These are phyloP conservation scores for Microdon myrmicae DNA, from an alignment of 2,888 invertebrate species.

Conservation along the genomic window DNA sequence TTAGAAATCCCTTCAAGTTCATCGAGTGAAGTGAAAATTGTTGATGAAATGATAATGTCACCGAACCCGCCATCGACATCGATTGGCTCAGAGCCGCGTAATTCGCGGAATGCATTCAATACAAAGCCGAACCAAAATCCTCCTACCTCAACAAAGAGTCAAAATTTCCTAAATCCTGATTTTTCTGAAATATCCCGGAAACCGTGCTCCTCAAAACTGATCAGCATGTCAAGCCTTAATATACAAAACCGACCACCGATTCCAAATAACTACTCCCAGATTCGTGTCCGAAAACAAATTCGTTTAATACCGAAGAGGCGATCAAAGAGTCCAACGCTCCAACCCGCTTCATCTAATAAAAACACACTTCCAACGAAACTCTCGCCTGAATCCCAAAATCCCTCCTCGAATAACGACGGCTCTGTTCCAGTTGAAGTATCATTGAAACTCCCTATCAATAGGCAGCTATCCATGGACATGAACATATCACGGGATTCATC, in stretches of 20 bases:
- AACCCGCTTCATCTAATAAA: constrained; percentile 13
- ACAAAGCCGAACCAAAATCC: constrained; percentile 18
- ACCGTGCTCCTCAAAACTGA: constrained; percentile 13
- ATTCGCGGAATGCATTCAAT: constrained; percentile 6
- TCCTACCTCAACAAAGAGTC: constrained; percentile 22
- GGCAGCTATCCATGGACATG: constrained; percentile 34
- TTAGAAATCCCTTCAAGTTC: too few species aligned
- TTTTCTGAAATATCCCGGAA: constrained; percentile 27
- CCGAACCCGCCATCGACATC: constrained; percentile 53
- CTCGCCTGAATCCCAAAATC: constrained; percentile 17
- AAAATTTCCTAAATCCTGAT: constrained; percentile 38
- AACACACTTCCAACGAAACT: constrained; percentile 26
- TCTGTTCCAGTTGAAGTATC: constrained; percentile 59
- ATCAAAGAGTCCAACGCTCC: constrained; percentile 56
- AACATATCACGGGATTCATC: constrained; percentile 56
- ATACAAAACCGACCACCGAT: constrained; percentile 57
- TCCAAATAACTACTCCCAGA: constrained; percentile 58
- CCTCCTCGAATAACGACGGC: constrained; percentile 20
- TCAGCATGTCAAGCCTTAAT: constrained; percentile 28
- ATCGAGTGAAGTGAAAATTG: constrained; percentile 1
- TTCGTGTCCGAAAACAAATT: constrained; percentile 59
- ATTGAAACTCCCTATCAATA: constrained; percentile 57
- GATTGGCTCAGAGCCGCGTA: constrained; percentile 38
- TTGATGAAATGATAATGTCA: constrained; percentile 40
- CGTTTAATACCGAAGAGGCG: constrained; percentile 57